A percentile compares a stretch with the other conserved stretches of the same genome.
These are phyloP conservation scores for Trilocha varians DNA, from an alignment of 2,888 invertebrate species.

Conservation along the genomic window DNA sequence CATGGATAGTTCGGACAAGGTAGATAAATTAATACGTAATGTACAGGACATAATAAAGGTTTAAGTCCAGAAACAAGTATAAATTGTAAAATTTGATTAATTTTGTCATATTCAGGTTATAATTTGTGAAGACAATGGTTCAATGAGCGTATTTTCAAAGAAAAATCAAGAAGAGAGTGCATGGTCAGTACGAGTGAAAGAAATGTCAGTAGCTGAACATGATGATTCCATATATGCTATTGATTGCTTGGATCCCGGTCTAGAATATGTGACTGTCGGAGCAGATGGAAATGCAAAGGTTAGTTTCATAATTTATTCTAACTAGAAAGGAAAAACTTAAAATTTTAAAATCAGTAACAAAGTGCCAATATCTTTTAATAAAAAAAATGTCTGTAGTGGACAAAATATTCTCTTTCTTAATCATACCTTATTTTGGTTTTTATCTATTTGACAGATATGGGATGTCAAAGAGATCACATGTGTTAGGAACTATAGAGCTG, in stretches of 20 bases:
- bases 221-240: constrained; percentile 47
- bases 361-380: too few species aligned
- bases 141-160: constrained; percentile 42
- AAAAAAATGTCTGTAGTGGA: too few species aligned
- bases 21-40: too few species aligned
- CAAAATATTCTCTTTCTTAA: not conserved
- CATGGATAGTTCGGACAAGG: constrained; percentile 45
- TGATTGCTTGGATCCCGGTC: constrained; percentile 42
- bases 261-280: constrained; percentile 56
- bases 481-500: constrained; percentile 53
- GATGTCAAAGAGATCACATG: constrained; percentile 59
- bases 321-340: not conserved
- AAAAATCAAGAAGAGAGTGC: constrained; percentile 24
- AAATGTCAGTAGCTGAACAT: constrained; percentile 51
- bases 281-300: constrained; percentile 67
- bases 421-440: too few species aligned
- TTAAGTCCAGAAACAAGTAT: too few species aligned
- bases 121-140: constrained; percentile 60
- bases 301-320: too few species aligned
- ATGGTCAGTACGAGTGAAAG: constrained; percentile 50
- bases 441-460: constrained; percentile 53
- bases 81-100: too few species aligned
- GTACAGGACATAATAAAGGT: too few species aligned
- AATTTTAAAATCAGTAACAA: too few species aligned
- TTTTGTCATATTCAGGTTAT: constrained; percentile 36